Conservation (phyloP, 2,797 vertebrate genomes). For the Poeciliopsis presidionis region DNA sequence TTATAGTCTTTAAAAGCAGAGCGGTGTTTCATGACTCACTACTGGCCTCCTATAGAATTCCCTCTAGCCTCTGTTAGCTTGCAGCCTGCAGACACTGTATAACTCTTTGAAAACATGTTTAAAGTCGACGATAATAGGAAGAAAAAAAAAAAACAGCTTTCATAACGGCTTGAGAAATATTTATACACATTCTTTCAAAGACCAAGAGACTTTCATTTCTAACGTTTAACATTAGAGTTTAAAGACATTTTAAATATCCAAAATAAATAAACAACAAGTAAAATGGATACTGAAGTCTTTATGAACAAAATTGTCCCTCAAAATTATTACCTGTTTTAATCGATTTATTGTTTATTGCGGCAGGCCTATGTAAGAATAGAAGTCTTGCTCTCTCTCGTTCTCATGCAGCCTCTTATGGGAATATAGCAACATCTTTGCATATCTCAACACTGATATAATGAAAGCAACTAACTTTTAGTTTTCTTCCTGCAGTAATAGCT, state of each 20-base stretch:
- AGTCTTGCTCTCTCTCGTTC: not conserved
- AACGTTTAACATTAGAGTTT: no score
- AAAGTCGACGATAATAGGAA: constrained; percentile 7
- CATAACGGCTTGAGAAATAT: constrained; percentile 4
- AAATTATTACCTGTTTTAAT: no score
- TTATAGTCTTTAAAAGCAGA: constrained; percentile 45
- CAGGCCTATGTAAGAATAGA: not conserved
- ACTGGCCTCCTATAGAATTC: constrained; percentile 26
- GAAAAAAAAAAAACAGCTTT: not conserved
- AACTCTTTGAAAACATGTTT: constrained; percentile 23
- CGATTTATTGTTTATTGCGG: no score
- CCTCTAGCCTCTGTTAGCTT: constrained; percentile 16
- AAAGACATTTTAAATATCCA: no score
- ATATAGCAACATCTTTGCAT: not conserved
- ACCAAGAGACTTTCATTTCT: no score
- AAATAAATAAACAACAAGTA: no score
- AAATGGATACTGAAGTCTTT: no score
- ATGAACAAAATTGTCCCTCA: no score
- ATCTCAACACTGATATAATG: not conserved
- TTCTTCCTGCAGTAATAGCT: not conserved
- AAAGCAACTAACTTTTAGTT: not conserved
- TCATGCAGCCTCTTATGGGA: not conserved
- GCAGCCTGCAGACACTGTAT: not conserved
- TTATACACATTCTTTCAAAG: no score
- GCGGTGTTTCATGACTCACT: constrained; percentile 44